Evolutionary conservation across 1,140 invertebrate species (phyloP).

Genomic region (Brachionus rotundiformis): DNA sequence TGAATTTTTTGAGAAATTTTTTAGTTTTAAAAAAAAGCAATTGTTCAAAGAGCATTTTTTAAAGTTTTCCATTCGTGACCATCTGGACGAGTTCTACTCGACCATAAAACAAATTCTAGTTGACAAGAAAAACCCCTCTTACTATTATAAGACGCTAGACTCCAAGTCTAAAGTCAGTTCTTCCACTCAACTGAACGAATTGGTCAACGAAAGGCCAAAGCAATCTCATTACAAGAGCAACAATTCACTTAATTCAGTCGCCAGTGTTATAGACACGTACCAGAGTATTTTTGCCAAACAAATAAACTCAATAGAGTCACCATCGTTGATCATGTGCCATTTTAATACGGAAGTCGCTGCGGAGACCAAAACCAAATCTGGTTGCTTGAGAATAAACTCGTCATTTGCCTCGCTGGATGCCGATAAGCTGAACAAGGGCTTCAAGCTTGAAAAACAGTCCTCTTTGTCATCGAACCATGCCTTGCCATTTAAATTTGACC

Average conservation of each 20-base stretch:
- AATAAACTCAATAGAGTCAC: neutral
- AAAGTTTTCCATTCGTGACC: slow-evolving; percentile 1
- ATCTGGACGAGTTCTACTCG: neutral
- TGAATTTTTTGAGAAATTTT: slow-evolving; percentile 50
- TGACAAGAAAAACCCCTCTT: slow-evolving; percentile 31
- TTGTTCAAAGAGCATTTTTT: slow-evolving; percentile 36
- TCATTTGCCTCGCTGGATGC: neutral
- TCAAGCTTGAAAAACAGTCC: neutral
- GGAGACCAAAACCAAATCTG: neutral
- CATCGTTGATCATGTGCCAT: slow-evolving; percentile 23
- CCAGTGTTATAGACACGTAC: slow-evolving; percentile 23
- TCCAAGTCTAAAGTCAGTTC: neutral
- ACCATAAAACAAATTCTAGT: slow-evolving; percentile 22
- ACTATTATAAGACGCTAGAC: neutral
- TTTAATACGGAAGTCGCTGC: neutral
- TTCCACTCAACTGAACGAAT: slow-evolving; percentile 12
- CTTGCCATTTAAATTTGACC: neutral
- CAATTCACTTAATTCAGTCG: slow-evolving; percentile 11
- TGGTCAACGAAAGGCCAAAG: neutral
- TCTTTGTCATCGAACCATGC: neutral
- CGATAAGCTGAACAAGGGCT: neutral
- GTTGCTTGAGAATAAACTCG: neutral
- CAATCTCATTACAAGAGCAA: slow-evolving; percentile 12
- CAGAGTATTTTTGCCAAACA: slow-evolving; percentile 1
- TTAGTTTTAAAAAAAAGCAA: neutral